Conservation (phyloP, 2,113 vertebrate genomes). For the Microcebus lehilahytsara region DNA sequence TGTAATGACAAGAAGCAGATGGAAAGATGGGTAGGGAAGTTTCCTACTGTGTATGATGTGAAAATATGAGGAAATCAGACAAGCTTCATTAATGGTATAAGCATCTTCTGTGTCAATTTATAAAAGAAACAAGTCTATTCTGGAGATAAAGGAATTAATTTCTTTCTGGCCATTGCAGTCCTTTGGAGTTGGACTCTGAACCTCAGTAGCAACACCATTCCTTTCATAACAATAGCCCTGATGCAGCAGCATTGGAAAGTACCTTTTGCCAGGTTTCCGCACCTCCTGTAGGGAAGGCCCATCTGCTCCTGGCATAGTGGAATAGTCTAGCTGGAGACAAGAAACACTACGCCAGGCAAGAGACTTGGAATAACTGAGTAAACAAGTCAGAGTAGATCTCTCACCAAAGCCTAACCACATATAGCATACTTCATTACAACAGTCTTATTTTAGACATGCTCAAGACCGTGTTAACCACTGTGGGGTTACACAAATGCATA, state of each 20-base stretch:
- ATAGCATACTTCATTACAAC: neutral
- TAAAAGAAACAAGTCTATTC: neutral
- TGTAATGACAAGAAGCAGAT: neutral
- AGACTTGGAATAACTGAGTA: neutral
- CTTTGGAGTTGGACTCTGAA: neutral
- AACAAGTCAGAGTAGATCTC: neutral
- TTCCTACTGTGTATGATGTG: neutral
- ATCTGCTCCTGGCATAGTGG: conserved; percentile 40
- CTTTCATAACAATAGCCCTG: neutral
- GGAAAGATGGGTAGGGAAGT: neutral
- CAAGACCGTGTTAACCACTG: neutral
- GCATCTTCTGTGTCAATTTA: neutral
- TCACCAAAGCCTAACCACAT: neutral
- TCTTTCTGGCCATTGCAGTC: neutral
- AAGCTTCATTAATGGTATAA: neutral
- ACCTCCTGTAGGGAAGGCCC: neutral
- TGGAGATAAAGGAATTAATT: neutral
- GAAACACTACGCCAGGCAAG: neutral
- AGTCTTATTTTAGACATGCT: neutral
- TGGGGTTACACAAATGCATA: neutral
- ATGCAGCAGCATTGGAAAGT: neutral
- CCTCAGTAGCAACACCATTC: neutral
- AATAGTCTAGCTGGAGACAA: neutral
- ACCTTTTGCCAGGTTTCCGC: neutral
- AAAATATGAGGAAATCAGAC: neutral